Base-by-base conservation (phyloP, 2,113 vertebrate genomes). In the Papio anubis region DNA sequence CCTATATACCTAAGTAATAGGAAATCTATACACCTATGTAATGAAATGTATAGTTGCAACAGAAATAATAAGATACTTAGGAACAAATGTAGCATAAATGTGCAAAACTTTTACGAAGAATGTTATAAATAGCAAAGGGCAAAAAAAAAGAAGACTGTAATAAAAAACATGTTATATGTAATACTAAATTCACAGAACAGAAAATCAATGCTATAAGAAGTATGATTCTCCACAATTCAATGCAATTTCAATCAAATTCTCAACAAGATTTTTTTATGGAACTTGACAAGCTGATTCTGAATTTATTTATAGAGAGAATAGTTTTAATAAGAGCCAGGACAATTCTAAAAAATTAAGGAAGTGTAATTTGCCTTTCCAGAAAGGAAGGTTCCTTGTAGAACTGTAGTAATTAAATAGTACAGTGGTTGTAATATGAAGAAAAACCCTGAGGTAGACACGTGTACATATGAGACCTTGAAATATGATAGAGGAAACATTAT, bases 171-270 rank as follows among this genome's bases (percentile, higher is more conserved):
- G 61, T 30, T 45, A 16, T 20, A 79, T 25, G 55, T 91, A 55
- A 88, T 66, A 35, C 6, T 91, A 79, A 97, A 79, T n/a, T 84
- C 70, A 68, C 57, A 85, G n/a, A 78, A 61, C 40, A 90, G 75
- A 61, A 94, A 91, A 75, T 82, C 81, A 93, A 23, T 84, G 50
- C 40, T 18, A 32, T 32, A 66, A 95, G 32, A 14, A 50, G 87
- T 79, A 80, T 30, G 45, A 79, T 95, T 87, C 38, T 84, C 4
- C 25, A 83, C 9, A 72, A 57, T 48, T 83, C 85, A 90, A 27
- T 93, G 27, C 35, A n/a, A 21, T 95, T 93, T 95, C 40, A 83
- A 20, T 76, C 40, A 89, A 95, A 94, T 75, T 72, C 27, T 12
- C 10, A 52, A 73, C 21, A 68, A 80, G n/a, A 43, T 30, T 66